Evolutionary conservation across 2,888 invertebrate species (phyloP).

Genomic region (Thyatira batis): DNA sequence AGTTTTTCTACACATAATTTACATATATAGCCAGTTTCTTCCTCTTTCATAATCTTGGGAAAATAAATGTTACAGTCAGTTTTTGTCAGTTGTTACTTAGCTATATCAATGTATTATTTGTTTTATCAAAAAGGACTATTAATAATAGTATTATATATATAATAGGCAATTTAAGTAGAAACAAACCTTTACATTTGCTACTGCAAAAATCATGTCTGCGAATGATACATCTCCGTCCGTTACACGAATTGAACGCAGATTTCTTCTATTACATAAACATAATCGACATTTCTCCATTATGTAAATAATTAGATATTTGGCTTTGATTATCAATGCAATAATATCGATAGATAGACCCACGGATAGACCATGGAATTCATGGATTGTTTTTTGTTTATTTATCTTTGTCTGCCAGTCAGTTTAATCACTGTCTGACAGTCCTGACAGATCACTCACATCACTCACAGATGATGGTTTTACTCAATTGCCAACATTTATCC

Average conservation of each 20-base stretch:
- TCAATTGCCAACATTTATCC: too few relatives aligned
- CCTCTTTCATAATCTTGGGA: constrained; percentile 35
- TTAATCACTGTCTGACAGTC: too few relatives aligned
- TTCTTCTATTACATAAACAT: constrained; percentile 46
- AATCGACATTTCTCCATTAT: constrained; percentile 55
- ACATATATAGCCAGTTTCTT: constrained; percentile 45
- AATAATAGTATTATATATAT: constrained; percentile 1
- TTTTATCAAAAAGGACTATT: not conserved
- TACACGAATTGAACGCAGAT: constrained; percentile 37
- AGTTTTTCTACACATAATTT: constrained; percentile 59
- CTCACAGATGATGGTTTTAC: too few relatives aligned
- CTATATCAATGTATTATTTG: not conserved
- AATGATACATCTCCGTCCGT: constrained; percentile 33
- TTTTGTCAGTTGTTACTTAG: not conserved
- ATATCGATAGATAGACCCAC: too few relatives aligned
- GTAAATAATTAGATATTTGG: not conserved
- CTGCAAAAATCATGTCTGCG: constrained; percentile 45
- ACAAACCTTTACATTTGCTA: constrained; percentile 49
- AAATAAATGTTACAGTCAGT: not conserved
- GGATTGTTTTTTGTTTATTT: too few relatives aligned
- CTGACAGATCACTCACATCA: too few relatives aligned
- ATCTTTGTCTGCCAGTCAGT: too few relatives aligned
- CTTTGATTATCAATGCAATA: too few relatives aligned
- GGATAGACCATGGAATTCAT: too few relatives aligned
- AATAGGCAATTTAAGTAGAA: not conserved